phyloP scores from a whole-genome alignment of 2,797 vertebrate species.

The Crossoptilon crossoptilon region DNA sequence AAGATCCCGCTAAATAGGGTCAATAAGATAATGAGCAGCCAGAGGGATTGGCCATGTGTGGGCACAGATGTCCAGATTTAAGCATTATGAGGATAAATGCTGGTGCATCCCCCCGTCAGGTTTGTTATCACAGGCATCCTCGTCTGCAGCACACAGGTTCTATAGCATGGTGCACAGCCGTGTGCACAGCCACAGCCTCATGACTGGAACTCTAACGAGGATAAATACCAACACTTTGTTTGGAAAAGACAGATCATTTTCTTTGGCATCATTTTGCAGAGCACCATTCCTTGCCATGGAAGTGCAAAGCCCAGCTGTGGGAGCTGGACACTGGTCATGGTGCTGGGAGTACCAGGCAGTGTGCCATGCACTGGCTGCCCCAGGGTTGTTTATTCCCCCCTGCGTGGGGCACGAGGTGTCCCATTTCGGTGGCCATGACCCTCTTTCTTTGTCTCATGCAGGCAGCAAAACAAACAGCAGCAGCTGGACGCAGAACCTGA shows the following conservation, averaged over 20 bases:
- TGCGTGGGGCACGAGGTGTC: not conserved
- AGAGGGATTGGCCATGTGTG: not conserved
- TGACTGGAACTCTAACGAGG: not conserved
- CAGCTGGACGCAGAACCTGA: not conserved
- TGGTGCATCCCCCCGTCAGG: not conserved
- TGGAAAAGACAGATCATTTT: rapidly evolving
- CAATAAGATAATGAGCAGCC: not conserved
- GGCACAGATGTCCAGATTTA: not conserved
- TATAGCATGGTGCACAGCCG: not conserved
- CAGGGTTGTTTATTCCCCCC: not conserved
- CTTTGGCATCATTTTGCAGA: not conserved
- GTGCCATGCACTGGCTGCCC: not conserved
- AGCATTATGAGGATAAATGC: not conserved
- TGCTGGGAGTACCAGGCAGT: not conserved
- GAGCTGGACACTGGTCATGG: not conserved
- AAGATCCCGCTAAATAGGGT: not conserved
- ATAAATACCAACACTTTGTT: not conserved
- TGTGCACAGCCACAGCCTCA: not conserved
- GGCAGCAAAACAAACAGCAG: not conserved
- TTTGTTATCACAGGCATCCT: not conserved
- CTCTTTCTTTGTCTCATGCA: not conserved
- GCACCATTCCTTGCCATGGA: not conserved
- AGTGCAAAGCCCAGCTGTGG: not conserved
- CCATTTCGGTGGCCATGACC: not conserved
- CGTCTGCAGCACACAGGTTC: no score